phyloP scores from a whole-genome alignment of 1,140 invertebrate genomes.

The Nephotettix cincticeps region DNA sequence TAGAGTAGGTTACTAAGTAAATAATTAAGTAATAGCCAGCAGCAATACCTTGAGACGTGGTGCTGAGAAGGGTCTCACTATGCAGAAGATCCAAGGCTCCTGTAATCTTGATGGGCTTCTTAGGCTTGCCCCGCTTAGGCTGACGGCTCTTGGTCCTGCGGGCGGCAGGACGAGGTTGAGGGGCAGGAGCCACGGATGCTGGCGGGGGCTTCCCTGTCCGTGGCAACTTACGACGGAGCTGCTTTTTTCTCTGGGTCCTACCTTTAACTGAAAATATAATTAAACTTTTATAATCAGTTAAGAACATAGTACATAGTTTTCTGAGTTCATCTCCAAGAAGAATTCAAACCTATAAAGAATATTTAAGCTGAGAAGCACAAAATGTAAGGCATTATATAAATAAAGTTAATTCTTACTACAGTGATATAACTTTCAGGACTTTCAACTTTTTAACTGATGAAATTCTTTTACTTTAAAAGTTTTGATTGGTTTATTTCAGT shows the following conservation, averaged over 20 bases:
- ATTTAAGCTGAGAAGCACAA: too few species aligned
- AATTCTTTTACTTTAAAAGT: too few species aligned
- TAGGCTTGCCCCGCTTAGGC: constrained; percentile 58
- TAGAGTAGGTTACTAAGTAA: too few species aligned
- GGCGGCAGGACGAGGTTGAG: constrained; percentile 40
- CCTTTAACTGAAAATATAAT: constrained; percentile 22
- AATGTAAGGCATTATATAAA: too few species aligned
- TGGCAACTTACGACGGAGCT: constrained; percentile 51
- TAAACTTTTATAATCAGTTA: background rate
- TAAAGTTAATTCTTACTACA: too few species aligned
- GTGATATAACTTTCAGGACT: too few species aligned
- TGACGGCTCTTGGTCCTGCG: constrained; percentile 44
- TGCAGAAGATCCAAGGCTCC: constrained; percentile 88
- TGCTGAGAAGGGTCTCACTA: constrained; percentile 86
- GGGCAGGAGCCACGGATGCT: constrained; percentile 38
- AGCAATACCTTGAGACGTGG: constrained; percentile 60
- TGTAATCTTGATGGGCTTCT: constrained; percentile 69
- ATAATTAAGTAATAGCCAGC: too few species aligned
- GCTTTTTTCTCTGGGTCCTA: constrained; percentile 39
- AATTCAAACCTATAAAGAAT: too few species aligned
- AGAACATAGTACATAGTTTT: too few species aligned
- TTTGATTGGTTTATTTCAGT: too few species aligned
- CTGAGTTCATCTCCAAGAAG: too few species aligned
- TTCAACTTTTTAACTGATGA: too few species aligned
- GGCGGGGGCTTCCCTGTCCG: constrained; percentile 48